These are phyloP conservation scores for Chlorospingus flavigularis DNA, from an alignment of 2,797 vertebrate genomes.

Conservation along the genomic window DNA sequence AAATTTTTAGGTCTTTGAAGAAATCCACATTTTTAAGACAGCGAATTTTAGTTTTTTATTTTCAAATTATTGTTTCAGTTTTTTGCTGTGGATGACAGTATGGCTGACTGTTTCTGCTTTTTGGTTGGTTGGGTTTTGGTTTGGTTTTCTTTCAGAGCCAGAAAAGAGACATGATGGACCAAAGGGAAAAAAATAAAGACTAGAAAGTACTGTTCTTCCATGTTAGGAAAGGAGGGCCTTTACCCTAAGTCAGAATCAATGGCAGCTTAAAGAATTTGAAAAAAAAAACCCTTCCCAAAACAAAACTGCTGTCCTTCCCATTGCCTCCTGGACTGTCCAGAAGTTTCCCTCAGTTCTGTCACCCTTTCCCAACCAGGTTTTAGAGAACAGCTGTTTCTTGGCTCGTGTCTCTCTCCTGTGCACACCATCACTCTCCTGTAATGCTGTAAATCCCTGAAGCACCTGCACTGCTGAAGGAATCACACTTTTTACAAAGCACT, in stretches of 20 bases:
- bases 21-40: neutral
- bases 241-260: neutral
- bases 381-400: neutral
- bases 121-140: neutral
- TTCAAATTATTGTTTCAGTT: neutral
- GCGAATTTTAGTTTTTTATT: neutral
- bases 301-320: neutral
- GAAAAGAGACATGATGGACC: neutral
- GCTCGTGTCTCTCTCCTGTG: fast-evolving
- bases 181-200: neutral
- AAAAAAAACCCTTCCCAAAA: neutral
- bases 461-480: neutral
- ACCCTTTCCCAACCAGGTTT: neutral
- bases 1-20: neutral
- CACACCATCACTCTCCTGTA: neutral
- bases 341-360: neutral
- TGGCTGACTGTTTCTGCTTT: neutral
- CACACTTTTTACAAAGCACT: neutral
- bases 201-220: neutral
- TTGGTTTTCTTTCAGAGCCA: neutral
- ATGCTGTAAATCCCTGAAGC: neutral
- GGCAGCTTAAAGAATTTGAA: neutral
- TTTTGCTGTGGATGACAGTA: neutral
- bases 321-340: neutral
- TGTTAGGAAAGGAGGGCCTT: fast-evolving